Evolutionary conservation across 2,113 vertebrate genomes (phyloP).

Genomic region (Malaclemys terrapin): DNA sequence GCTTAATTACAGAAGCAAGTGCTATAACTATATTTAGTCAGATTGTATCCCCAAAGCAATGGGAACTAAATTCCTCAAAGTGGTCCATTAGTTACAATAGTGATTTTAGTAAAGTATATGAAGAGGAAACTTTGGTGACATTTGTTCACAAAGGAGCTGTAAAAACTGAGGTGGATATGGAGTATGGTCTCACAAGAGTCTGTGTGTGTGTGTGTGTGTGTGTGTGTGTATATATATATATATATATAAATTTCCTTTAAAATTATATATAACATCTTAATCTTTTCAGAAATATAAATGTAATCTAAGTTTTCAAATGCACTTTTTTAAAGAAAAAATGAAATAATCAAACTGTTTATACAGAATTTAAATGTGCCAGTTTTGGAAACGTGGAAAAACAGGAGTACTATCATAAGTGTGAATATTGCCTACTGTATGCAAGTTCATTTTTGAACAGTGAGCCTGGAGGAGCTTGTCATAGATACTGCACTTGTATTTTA

Average conservation of each 20-base stretch:
- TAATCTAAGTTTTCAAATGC: fast-evolving
- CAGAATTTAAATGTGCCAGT: background rate
- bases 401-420: background rate
- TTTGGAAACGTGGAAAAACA: background rate
- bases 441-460: background rate
- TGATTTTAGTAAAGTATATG: background rate
- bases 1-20: background rate
- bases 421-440: background rate
- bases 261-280: background rate
- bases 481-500: background rate
- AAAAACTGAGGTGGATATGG: background rate
- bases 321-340: fast-evolving
- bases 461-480: background rate
- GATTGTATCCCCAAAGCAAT: background rate
- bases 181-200: background rate
- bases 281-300: background rate
- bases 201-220: too few relatives aligned
- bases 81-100: background rate
- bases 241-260: too few relatives aligned
- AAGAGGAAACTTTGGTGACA: fast-evolving
- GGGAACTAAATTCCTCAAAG: background rate
- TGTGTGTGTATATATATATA: too few relatives aligned
- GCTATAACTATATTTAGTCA: background rate
- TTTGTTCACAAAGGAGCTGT: background rate
- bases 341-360: background rate